Conservation (phyloP, 2,888 invertebrate genomes). For the Ichneumoninae sp. region DNA sequence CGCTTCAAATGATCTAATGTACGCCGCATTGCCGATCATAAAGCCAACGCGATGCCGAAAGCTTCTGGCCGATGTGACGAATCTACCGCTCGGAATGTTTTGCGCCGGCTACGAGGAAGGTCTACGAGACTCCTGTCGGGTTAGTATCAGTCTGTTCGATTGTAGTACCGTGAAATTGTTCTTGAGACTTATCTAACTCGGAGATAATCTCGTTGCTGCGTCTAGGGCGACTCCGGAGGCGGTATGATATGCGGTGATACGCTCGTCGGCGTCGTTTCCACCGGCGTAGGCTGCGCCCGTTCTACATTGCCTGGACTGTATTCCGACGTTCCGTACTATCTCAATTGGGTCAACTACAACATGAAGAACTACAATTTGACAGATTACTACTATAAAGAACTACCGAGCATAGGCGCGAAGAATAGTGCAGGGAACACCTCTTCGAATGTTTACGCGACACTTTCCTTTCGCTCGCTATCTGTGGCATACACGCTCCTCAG, state of each 20-base stretch:
- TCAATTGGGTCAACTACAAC: constrained; percentile 72
- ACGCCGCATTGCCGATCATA: constrained; percentile 75
- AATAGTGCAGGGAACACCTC: constrained; percentile 6
- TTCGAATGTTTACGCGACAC: neutral
- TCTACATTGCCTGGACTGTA: constrained; percentile 78
- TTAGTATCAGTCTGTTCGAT: constrained; percentile 53
- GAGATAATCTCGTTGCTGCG: constrained; percentile 3
- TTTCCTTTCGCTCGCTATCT: constrained; percentile 8
- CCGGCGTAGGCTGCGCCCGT: constrained; percentile 78
- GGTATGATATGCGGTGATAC: constrained; percentile 76
- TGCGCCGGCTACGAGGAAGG: constrained; percentile 80
- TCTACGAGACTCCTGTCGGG: constrained; percentile 77
- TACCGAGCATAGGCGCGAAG: neutral
- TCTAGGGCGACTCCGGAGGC: constrained; percentile 82
- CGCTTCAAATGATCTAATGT: constrained; percentile 74
- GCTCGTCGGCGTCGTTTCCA: constrained; percentile 79
- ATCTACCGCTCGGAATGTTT: constrained; percentile 72
- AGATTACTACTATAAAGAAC: neutral
- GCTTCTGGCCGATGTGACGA: constrained; percentile 68
- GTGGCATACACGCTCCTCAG: constrained; percentile 6
- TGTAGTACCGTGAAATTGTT: neutral
- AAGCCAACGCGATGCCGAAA: constrained; percentile 64
- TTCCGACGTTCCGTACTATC: constrained; percentile 73
- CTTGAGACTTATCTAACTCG: constrained; percentile 7
- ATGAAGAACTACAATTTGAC: constrained; percentile 43